Evolutionary conservation across 1,140 invertebrate species (phyloP).

Genomic region (Zeugodacus cucurbitae): DNA sequence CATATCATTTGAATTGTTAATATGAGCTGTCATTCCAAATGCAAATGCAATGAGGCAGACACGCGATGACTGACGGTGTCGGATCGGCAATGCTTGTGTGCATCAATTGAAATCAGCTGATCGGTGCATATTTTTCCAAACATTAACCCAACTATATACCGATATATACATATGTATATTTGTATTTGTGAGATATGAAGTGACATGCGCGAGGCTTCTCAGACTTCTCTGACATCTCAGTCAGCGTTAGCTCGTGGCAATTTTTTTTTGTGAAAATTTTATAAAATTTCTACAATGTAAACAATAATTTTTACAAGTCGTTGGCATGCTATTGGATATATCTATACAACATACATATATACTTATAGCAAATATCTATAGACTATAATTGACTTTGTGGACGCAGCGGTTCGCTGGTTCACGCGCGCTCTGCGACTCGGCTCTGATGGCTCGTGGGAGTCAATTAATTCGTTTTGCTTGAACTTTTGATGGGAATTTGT

Average conservation of each 20-base stretch:
- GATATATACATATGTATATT: neutral
- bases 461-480: slow-evolving; percentile 2
- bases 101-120: slow-evolving; percentile 4
- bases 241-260: too few species aligned
- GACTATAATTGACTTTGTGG: neutral
- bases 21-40: neutral
- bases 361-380: too few species aligned
- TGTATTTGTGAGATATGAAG: neutral
- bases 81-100: neutral
- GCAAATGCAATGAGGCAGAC: neutral
- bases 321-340: neutral
- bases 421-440: neutral
- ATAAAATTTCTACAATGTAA: neutral
- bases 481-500: neutral
- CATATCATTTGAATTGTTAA: neutral
- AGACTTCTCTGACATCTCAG: too few species aligned
- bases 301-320: neutral
- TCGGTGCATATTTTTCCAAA: neutral
- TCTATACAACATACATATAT: neutral
- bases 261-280: neutral
- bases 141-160: neutral
- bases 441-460: neutral
- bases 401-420: neutral
- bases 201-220: neutral
- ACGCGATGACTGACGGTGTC: neutral